Evolutionary conservation across 2,888 invertebrate species (phyloP).

Genomic region (Eilema depressum): DNA sequence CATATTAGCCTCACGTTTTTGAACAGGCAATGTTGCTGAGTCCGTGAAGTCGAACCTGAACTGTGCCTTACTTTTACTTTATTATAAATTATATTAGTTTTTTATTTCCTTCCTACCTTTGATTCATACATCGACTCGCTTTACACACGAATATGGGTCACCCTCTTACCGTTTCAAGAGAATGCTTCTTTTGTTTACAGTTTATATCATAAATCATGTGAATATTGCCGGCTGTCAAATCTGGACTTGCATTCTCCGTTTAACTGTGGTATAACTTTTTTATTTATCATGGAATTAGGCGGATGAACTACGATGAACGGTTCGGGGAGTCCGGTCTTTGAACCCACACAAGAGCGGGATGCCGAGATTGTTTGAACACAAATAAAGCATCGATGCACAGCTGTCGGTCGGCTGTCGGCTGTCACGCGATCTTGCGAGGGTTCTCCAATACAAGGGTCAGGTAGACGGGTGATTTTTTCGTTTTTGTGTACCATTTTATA

Average conservation of each 20-base stretch:
- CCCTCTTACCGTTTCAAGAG: constrained; percentile 61
- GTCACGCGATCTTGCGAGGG: constrained; percentile 58
- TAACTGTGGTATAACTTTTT: constrained; percentile 17
- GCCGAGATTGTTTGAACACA: constrained; percentile 68
- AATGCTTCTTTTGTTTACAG: constrained; percentile 57
- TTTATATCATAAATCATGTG: constrained; percentile 34
- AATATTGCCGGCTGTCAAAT: constrained; percentile 13
- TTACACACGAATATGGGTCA: constrained; percentile 31
- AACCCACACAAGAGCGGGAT: constrained; percentile 68
- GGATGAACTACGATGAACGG: constrained; percentile 65
- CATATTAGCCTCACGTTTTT: constrained; percentile 7
- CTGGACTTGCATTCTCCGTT: constrained; percentile 21
- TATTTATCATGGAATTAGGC: constrained; percentile 55
- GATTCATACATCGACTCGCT: constrained; percentile 30
- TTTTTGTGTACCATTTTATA: constrained; percentile 26
- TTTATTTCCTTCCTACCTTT: constrained; percentile 22
- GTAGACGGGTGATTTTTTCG: constrained; percentile 62
- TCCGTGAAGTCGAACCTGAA: neutral
- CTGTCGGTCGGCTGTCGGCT: constrained; percentile 62
- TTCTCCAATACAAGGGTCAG: constrained; percentile 64
- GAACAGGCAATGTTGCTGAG: neutral
- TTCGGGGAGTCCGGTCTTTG: constrained; percentile 72
- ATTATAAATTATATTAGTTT: too few species aligned
- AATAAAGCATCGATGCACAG: constrained; percentile 72
- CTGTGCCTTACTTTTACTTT: neutral